Evolutionary conservation across 1,140 invertebrate genomes (phyloP), one percentile per base, ranked within the genome.

Genomic region (Micrasema longulum): DNA sequence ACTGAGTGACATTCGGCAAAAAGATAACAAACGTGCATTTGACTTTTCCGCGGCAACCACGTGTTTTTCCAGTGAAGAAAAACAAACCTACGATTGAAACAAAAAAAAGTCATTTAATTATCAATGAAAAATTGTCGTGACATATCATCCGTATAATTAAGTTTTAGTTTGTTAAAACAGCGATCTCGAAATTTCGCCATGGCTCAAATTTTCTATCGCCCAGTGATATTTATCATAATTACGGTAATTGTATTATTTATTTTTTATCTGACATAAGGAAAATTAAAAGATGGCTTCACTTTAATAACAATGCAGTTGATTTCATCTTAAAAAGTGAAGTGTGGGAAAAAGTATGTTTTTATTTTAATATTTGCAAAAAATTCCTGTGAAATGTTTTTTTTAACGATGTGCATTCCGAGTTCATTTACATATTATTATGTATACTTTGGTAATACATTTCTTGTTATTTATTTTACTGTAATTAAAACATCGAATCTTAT

Each of bases 221-320:
- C 55, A 18, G 55, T 60, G 55, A 60, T 60, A 60, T 60, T 60
- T 60, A 41, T 60, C 35, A 22, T 60, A 41, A 41, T 60, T 20
- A 60, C 55, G 55, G 55, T 60, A 60, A 60, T 60, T 38, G 20
- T 9, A 60, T 60, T 4, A 9, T 50, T 23, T 22, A 22, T 22
- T 52, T 47, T 47, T 47, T 47, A 47, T 47, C 12, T 47, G 43
- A 6, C 26, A 7, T 31, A 31, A 31, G 2, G 2, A 5, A 16
- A 5, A n/a, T 16, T n/a, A n/a, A 11, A 16, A 43, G 12, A 43
- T 43, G 3, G 41, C 12, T 11, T 43, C 41, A 3, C 14, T 5
- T 5, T 43, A 43, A n/a, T n/a, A 43, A 43, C 14, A 43, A 43
- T 43, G 41, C 41, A 3, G 12, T 31, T 31, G 2, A 2, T 31